phyloP scores from a whole-genome alignment of 2,113 vertebrate genomes.

The Panthera leo region DNA sequence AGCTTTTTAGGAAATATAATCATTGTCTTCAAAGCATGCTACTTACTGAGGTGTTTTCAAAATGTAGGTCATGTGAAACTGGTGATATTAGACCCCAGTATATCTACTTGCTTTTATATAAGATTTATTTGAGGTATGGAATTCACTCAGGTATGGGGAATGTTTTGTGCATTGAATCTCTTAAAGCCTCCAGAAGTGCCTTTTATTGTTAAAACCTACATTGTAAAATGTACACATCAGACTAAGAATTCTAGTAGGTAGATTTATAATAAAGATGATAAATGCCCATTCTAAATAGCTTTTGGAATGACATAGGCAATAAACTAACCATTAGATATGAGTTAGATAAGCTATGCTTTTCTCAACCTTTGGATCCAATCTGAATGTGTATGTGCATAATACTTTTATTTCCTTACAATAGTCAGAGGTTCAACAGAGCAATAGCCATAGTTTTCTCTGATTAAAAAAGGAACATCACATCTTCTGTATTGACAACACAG shows the following conservation, averaged over 20 bases:
- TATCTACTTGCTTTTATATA: neutral
- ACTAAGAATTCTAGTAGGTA: neutral
- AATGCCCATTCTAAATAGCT: conserved; percentile 37
- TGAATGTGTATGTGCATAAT: neutral
- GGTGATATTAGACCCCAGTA: neutral
- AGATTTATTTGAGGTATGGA: neutral
- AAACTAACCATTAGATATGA: conserved; percentile 8
- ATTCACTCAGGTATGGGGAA: neutral
- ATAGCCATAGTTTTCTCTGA: neutral
- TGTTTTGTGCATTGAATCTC: neutral
- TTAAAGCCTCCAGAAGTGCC: neutral
- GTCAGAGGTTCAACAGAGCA: neutral
- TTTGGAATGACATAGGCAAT: conserved; percentile 13
- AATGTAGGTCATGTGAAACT: conserved; percentile 4
- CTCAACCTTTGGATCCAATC: conserved; percentile 14
- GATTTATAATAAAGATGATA: conserved; percentile 52
- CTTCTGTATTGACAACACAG: neutral
- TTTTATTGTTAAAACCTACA: conserved; percentile 15
- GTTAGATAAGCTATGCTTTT: conserved; percentile 36
- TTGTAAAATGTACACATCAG: neutral
- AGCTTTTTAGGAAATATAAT: conserved; percentile 18
- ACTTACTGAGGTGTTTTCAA: neutral
- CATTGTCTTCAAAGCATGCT: neutral
- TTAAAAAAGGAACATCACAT: neutral
- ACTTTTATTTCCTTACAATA: conserved; percentile 4